Base-by-base conservation (phyloP, 2,888 invertebrate species). In the Drosophila kokeensis region DNA sequence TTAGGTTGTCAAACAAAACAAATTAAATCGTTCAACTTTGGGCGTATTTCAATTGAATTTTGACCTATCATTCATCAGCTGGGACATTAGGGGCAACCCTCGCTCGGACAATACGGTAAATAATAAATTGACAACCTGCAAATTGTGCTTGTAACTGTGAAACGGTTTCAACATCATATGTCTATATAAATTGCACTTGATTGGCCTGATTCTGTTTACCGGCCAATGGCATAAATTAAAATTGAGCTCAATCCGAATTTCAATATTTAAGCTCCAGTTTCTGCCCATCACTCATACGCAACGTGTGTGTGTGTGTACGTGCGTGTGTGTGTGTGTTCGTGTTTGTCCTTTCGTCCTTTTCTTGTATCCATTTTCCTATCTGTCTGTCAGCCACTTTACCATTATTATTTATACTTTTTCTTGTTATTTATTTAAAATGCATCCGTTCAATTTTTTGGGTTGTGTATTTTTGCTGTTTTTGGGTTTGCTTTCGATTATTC, bases 171-270 rank as follows among this genome's bases (percentile, higher is more conserved):
- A 70, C 74, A 86, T 75, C 73, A 87, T 84, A 87, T 89, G 86
- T 85, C 85, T 85, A 85, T 85, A 89, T 85, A 85, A 85, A 87
- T 89, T 87, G 88, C 85, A 85, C 90, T 85, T 88, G 90, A 85
- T 85, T 88, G 90, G 83, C 82, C 83, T 73, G 88, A 83, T 85
- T 83, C 88, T 76, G 73, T 85, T 85, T 69, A 53, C 59, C 81
- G 75, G 71, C 60, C 86, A 85, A 85, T 89, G 86, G 84, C 83
- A 89, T 89, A 85, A 85, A 89, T 85, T 85, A 87, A 89, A 89
- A 85, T 73, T 59, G 52, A 65, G 74, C 71, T 49, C 62, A 40
- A 55, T 66, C 27, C 57, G 42, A 40, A 52, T 50, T 50, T 60
- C 52, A 54, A 50, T 63, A 34, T 55, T 38, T 32, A 73, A 71